Conservation (phyloP, 2,113 vertebrate genomes). For the Peromyscus leucopus region DNA sequence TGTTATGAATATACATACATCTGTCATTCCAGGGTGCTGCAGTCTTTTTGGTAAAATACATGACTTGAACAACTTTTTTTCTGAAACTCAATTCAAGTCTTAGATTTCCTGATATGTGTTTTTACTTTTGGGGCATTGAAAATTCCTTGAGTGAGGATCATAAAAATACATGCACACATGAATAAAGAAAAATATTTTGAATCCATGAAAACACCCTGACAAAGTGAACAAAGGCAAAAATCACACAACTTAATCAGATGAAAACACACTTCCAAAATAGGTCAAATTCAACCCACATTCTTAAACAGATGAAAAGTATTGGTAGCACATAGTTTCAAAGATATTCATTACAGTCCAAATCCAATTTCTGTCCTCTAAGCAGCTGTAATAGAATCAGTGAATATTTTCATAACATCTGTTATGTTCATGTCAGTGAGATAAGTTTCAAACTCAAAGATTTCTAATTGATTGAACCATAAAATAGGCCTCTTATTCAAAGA, state of each 20-base stretch:
- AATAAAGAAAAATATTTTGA: slow-evolving; percentile 10
- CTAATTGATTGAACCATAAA: slow-evolving; percentile 77
- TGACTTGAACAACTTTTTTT: background rate
- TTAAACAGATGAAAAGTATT: slow-evolving; percentile 56
- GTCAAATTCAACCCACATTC: slow-evolving; percentile 12
- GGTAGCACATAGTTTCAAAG: slow-evolving; percentile 47
- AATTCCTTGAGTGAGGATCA: slow-evolving; percentile 27
- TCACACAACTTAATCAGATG: background rate
- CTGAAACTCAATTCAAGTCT: slow-evolving; percentile 2
- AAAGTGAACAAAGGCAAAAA: background rate
- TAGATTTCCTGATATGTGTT: slow-evolving; percentile 23
- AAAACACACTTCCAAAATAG: slow-evolving; percentile 24
- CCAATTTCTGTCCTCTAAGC: slow-evolving; percentile 48
- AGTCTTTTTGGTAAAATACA: slow-evolving; percentile 28
- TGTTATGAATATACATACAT: background rate
- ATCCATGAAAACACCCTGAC: background rate
- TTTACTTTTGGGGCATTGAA: slow-evolving; percentile 5
- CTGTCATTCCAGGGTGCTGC: background rate
- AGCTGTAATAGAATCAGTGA: slow-evolving; percentile 59
- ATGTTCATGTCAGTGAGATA: slow-evolving; percentile 58
- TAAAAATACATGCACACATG: background rate
- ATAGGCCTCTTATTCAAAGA: slow-evolving; percentile 73
- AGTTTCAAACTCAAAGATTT: slow-evolving; percentile 64
- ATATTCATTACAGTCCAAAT: slow-evolving; percentile 68
- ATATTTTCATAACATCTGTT: slow-evolving; percentile 66